Conservation (phyloP, 2,888 invertebrate species). For the Drosophila borborema region DNA sequence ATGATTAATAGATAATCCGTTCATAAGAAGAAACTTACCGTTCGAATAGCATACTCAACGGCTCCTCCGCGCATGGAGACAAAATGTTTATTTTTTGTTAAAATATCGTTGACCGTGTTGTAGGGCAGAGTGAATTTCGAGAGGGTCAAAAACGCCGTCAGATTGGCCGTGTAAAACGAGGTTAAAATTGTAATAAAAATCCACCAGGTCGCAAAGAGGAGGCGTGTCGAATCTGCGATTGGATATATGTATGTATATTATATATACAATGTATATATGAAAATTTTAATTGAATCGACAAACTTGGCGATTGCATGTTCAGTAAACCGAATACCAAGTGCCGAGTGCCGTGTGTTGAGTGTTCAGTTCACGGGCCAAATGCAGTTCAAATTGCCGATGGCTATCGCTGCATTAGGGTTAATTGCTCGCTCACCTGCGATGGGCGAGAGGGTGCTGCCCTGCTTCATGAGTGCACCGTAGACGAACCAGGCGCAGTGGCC, state of each 20-base stretch:
- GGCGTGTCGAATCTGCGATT: constrained; percentile 90
- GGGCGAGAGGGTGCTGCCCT: constrained; percentile 93
- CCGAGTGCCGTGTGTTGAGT: too few relatives aligned
- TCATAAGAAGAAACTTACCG: constrained; percentile 85
- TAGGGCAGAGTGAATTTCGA: constrained; percentile 94
- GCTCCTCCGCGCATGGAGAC: constrained; percentile 89
- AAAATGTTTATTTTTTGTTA: constrained; percentile 89
- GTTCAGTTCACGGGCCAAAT: not conserved
- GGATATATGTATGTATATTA: constrained; percentile 5
- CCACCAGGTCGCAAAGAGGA: constrained; percentile 96
- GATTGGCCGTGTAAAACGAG: constrained; percentile 95
- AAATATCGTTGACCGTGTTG: constrained; percentile 89
- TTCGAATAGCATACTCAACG: constrained; percentile 88
- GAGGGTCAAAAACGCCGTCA: constrained; percentile 94
- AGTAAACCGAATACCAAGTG: constrained; percentile 8
- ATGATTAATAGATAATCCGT: not conserved
- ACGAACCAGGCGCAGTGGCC: constrained; percentile 92
- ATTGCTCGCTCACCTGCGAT: constrained; percentile 88
- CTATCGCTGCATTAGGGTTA: constrained; percentile 61
- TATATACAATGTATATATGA: not conserved
- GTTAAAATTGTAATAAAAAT: constrained; percentile 94
- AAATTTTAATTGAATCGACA: constrained; percentile 57
- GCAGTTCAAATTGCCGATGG: constrained; percentile 52
- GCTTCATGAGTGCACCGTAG: constrained; percentile 94
- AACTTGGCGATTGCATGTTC: constrained; percentile 58